A percentile compares a stretch with the other conserved stretches of the same genome.
Conservation (phyloP, 1,140 invertebrate genomes). For the Yoshiicerus persimilis region DNA sequence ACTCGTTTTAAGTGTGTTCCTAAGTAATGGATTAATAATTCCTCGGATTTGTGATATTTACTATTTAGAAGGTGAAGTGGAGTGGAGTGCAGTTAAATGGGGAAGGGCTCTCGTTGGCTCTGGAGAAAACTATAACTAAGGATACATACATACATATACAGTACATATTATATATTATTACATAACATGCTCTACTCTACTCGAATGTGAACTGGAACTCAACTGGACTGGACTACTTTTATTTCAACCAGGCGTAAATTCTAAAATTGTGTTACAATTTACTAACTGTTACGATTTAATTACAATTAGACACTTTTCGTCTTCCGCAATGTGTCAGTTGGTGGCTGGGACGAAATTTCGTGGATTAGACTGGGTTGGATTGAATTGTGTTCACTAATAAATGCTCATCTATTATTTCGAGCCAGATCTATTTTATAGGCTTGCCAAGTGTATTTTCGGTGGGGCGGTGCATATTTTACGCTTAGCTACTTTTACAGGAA, state of each 20-base stretch:
- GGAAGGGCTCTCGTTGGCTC: neutral
- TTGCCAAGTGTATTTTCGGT: neutral
- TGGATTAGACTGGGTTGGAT: neutral
- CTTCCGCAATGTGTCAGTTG: too few species aligned
- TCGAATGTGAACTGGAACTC: too few species aligned
- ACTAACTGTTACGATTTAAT: neutral
- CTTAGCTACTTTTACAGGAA: neutral
- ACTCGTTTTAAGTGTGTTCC: too few species aligned
- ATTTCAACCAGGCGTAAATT: too few species aligned
- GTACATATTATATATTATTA: neutral
- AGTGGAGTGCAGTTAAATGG: neutral
- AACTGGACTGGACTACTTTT: too few species aligned
- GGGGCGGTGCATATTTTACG: neutral
- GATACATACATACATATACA: neutral
- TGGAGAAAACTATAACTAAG: too few species aligned
- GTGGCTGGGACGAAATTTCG: neutral
- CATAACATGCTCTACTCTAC: neutral
- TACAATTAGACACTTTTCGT: neutral
- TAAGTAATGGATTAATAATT: too few species aligned
- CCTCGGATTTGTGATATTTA: neutral
- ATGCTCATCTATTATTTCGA: conserved; percentile 14
- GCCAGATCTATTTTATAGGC: conserved; percentile 8
- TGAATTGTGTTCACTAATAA: neutral
- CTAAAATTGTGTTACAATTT: too few species aligned
- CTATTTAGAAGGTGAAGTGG: neutral